A percentile compares a stretch with the other conserved stretches of the same genome.
Conservation (phyloP, 1,140 invertebrate genomes). For the Bombus huntii region DNA sequence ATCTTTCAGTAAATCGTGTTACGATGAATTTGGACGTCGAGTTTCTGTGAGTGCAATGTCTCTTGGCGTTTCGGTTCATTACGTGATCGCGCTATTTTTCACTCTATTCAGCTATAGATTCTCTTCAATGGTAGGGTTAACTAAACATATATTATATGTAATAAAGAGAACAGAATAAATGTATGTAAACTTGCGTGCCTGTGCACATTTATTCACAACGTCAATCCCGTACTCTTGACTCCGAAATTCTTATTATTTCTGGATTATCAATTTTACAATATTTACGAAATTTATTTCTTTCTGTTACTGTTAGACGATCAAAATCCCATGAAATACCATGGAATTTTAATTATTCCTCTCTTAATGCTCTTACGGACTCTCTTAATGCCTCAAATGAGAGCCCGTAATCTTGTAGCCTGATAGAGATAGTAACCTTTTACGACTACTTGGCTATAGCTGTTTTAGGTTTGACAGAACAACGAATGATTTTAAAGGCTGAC, state of each 20-base stretch:
- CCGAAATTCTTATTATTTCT: not conserved
- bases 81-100: constrained; percentile 44
- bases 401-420: too few species aligned
- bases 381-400: too few species aligned
- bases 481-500: too few species aligned
- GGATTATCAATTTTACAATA: not conserved
- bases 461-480: too few species aligned
- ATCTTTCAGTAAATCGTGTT: constrained; percentile 35
- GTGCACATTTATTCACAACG: constrained; percentile 21
- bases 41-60: constrained; percentile 3
- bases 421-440: too few species aligned
- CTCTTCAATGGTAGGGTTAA: constrained; percentile 63
- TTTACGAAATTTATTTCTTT: not conserved
- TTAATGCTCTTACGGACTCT: too few species aligned
- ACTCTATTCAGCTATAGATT: constrained; percentile 59
- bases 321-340: constrained; percentile 68
- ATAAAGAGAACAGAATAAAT: constrained; percentile 64
- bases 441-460: too few species aligned
- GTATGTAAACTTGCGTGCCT: constrained; percentile 52
- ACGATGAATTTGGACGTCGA: constrained; percentile 33
- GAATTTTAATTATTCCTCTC: constrained; percentile 72
- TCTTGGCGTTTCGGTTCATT: constrained; percentile 30
- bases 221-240: constrained; percentile 1
- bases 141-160: constrained; percentile 64
- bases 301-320: not conserved